Base-by-base conservation (phyloP, 2,797 vertebrate species). In the Catostomus latipinnis region DNA sequence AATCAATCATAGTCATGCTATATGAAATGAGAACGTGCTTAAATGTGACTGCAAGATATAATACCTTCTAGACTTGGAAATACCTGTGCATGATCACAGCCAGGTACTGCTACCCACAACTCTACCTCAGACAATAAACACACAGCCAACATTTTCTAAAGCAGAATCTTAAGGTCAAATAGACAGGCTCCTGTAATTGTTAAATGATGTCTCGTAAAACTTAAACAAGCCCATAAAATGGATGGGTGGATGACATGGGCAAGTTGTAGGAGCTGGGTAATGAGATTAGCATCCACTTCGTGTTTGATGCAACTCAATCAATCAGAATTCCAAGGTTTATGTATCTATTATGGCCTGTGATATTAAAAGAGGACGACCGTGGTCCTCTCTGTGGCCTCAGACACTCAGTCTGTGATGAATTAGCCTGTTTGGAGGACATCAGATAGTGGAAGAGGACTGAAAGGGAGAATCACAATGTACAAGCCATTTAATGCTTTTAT, bases 141-240 rank as follows among this genome's bases (percentile, higher is more conserved):
- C 18, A 60, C 18, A 62, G 48, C 11, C 8, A 62, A 34, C 8
- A 11, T 52, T 74, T 74, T 52, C 72, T 52, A 14, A 74, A 7
- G 8, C 34, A 34, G 48, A 63, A 34, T 62, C 46, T n/a, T 34
- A 91, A 92, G 86, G 84, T 93, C 85, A 91, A 82, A 83, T 46
- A 84, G 83, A 85, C 86, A 89, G 88, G 76, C 63, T 83, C 85
- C 1, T 56, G 69, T 88, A 89, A 90, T 82, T 78, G 72, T 87
- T 90, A 82, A 86, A 87, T 81, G 86, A 80, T 86, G 66, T 85
- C 87, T 87, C 85, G 70, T 90, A 89, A 88, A 84, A 88, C 81
- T 87, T 72, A 89, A 87, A 85, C 84, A 88, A 87, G 67, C 66
- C 73, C 74, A 57, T 71, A 54, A 58, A 87, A 73, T 85, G 80